A percentile compares a stretch with the other conserved stretches of the same genome.
Conservation (phyloP, 2,113 vertebrate genomes). For the Pygathrix nemaeus region DNA sequence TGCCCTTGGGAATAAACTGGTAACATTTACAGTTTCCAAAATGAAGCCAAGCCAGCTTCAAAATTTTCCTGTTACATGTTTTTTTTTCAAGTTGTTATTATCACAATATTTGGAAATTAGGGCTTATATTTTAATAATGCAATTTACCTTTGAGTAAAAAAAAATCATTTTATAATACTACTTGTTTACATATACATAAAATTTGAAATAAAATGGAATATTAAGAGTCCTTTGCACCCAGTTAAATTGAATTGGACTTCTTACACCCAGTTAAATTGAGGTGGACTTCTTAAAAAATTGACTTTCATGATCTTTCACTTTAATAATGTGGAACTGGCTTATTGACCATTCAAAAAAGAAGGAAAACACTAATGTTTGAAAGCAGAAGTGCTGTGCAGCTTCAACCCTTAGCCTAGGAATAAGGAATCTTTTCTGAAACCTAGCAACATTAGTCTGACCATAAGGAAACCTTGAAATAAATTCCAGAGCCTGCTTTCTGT, state of each 20-base stretch:
- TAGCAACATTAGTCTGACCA: background rate
- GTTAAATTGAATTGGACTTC: background rate
- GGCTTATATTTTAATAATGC: slow-evolving; percentile 3
- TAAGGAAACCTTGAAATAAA: background rate
- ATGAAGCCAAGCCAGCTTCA: background rate
- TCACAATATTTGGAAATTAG: background rate
- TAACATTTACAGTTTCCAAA: slow-evolving; percentile 39
- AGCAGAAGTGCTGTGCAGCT: background rate
- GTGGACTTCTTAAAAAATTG: background rate
- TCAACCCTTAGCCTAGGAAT: background rate
- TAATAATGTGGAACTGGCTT: background rate
- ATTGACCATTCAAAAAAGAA: background rate
- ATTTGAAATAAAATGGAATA: slow-evolving; percentile 9
- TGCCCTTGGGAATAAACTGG: background rate
- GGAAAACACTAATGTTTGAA: background rate
- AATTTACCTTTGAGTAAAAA: background rate
- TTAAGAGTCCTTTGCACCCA: background rate
- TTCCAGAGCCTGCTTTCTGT: background rate
- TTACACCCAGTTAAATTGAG: background rate
- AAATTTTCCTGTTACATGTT: background rate
- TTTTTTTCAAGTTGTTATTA: background rate
- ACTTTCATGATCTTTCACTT: background rate
- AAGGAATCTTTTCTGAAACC: background rate
- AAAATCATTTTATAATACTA: slow-evolving; percentile 18
- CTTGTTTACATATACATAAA: background rate